Evolutionary conservation across 2,888 invertebrate species (phyloP).

Genomic region (Panzeria rudis): DNA sequence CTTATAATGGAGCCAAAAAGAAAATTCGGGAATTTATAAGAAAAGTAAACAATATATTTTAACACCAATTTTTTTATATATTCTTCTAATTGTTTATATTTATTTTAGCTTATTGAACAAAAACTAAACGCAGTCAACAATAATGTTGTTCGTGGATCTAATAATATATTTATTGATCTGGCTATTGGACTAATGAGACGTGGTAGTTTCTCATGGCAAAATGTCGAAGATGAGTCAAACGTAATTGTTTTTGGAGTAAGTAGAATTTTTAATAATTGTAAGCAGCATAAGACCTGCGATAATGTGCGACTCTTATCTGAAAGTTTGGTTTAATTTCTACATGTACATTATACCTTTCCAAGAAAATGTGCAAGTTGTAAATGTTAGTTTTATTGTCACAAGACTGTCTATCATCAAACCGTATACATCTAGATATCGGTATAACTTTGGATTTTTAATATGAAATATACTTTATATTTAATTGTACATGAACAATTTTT

Average conservation of each 20-base stretch:
- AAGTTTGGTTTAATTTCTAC: too few species aligned
- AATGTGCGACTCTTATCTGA: too few species aligned
- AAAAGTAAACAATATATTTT: slow-evolving; percentile 74
- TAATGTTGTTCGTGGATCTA: neutral
- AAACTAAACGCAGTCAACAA: slow-evolving; percentile 25
- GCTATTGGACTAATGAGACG: slow-evolving; percentile 77
- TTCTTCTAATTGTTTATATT: neutral
- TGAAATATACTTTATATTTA: too few species aligned
- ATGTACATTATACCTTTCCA: too few species aligned
- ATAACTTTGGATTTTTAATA: too few species aligned
- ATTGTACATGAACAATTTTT: too few species aligned
- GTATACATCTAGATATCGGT: too few species aligned
- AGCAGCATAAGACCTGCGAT: too few species aligned
- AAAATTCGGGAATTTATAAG: slow-evolving; percentile 77
- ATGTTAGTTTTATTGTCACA: too few species aligned
- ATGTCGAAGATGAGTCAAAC: slow-evolving; percentile 80
- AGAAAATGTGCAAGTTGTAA: too few species aligned
- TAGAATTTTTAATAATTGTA: too few species aligned
- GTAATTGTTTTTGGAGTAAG: slow-evolving; percentile 79
- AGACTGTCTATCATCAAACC: too few species aligned
- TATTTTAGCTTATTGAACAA: slow-evolving; percentile 61
- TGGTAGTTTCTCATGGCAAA: slow-evolving; percentile 77
- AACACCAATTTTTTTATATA: neutral
- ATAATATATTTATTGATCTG: slow-evolving; percentile 76
- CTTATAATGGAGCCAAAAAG: slow-evolving; percentile 76